phyloP scores from a whole-genome alignment of 2,113 vertebrate species.

The Myrmophylax atrothorax region DNA sequence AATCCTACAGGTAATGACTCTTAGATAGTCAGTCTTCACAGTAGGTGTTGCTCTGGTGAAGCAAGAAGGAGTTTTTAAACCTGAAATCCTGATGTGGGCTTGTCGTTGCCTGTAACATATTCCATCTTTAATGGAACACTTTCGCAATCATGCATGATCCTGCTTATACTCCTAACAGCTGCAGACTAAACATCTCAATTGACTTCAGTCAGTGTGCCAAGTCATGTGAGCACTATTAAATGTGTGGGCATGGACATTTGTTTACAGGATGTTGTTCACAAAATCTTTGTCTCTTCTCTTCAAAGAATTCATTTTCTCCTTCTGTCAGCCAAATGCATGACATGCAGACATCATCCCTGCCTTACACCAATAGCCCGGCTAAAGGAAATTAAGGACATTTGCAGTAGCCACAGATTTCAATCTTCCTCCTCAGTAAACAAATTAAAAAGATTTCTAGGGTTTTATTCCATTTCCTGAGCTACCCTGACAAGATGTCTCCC shows the following conservation, averaged over 20 bases:
- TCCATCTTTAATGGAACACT: not conserved
- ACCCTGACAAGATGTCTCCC: not conserved
- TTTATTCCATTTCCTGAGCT: not conserved
- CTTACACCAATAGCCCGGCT: accelerated
- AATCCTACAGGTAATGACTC: not conserved
- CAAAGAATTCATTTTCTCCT: not conserved
- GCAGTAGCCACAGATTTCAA: not conserved
- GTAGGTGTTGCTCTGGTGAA: not conserved
- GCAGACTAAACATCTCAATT: slow-evolving; percentile 39
- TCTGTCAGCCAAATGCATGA: not conserved
- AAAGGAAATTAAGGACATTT: not conserved
- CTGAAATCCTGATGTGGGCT: not conserved
- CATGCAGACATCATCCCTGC: accelerated
- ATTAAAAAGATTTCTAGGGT: not conserved
- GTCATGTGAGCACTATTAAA: not conserved
- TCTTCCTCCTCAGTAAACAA: not conserved
- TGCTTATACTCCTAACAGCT: not conserved
- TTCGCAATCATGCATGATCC: not conserved
- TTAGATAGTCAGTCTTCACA: not conserved
- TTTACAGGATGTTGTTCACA: not conserved
- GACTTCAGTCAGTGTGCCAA: not conserved
- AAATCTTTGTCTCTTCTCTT: not conserved
- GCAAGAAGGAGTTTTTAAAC: not conserved
- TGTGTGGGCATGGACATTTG: not conserved
- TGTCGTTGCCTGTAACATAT: not conserved